These are phyloP conservation scores for Diarsia brunnea DNA, from an alignment of 2,888 invertebrate genomes.

Conservation along the genomic window DNA sequence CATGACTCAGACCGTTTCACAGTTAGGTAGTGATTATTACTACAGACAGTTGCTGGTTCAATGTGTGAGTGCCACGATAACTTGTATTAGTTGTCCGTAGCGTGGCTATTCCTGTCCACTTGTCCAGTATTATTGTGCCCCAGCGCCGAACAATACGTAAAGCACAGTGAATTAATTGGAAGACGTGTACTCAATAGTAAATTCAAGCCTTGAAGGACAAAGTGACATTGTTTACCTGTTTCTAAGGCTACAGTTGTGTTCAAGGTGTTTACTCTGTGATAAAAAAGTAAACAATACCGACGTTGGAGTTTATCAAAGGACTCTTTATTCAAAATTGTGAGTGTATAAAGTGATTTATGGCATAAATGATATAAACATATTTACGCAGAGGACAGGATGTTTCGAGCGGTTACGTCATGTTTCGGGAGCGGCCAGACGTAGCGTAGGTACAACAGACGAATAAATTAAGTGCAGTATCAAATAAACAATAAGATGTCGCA, in stretches of 20 bases:
- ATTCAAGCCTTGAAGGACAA: slow-evolving; percentile 24
- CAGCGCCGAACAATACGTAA: slow-evolving; percentile 13
- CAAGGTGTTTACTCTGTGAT: slow-evolving; percentile 26
- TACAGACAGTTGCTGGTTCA: slow-evolving; percentile 14
- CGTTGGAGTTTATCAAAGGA: slow-evolving; percentile 19
- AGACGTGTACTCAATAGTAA: slow-evolving; percentile 17
- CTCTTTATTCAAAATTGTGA: slow-evolving; percentile 13
- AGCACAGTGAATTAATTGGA: not conserved
- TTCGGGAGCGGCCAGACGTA: slow-evolving; percentile 39
- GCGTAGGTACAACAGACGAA: slow-evolving; percentile 23
- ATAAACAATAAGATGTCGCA: slow-evolving; percentile 60
- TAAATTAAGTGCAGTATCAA: slow-evolving; percentile 12
- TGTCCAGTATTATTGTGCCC: slow-evolving; percentile 34
- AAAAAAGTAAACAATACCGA: slow-evolving; percentile 28
- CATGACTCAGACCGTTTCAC: slow-evolving; percentile 46
- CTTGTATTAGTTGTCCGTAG: slow-evolving; percentile 35
- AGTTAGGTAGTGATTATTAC: slow-evolving; percentile 35
- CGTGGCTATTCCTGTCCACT: slow-evolving; percentile 43
- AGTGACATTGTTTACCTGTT: slow-evolving; percentile 31
- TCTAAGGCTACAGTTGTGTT: not conserved
- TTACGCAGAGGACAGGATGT: slow-evolving; percentile 20
- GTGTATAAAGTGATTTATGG: not conserved
- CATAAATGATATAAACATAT: not conserved
- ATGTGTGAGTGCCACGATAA: slow-evolving; percentile 48
- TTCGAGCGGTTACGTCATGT: slow-evolving; percentile 55